Evolutionary conservation across 37 sponge, comb jelly and placozoan genomes (phyloP), one percentile per base, ranked within the genome.

Genomic region (Ephydatia muelleri): DNA sequence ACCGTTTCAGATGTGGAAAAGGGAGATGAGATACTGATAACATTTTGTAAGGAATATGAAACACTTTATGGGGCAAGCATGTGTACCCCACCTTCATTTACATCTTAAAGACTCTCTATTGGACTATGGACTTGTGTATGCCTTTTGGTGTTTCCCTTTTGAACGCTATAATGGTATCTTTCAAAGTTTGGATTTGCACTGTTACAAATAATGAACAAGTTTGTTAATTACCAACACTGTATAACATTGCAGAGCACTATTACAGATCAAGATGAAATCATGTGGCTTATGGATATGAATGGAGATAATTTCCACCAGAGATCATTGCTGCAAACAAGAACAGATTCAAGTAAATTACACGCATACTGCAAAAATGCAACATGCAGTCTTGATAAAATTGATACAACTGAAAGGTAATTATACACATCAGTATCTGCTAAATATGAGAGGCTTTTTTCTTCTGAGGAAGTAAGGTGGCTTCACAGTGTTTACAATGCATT

Each of bases 111-210:
- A 90, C 3, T 64, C 37, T 67, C 5, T 90, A n/a, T 2, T 49
- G 33, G 76, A 90, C 30, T 90, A 72, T 80, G 81, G 85, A 8
- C 90, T n/a, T n/a, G n/a, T n/a, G n/a, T n/a, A n/a, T n/a, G n/a
- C 39, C 68, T n/a, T 81, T 75, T 90, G 90, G 85, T 85, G 74
- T 33, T 80, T 90, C 38, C n/a, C 82, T 34, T 90, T 85, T 81
- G 90, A 90, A 40, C 38, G 85, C 34, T 90, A 75, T 71, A 81
- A 90, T 85, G 90, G 90, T 19, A 80, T 86, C 23, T 30, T 43
- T 43, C 43, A 9, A 43, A 43, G 43, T 43, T 43, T 43, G 43
- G 6, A 43, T 43, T 9, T 43, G 43, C 43, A 43, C 43, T 43
- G 6, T 43, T 43, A 43, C 43, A 43, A 43, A 43, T 43, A 43